Base-by-base conservation (phyloP, 2,113 vertebrate genomes). In the Equus przewalskii region DNA sequence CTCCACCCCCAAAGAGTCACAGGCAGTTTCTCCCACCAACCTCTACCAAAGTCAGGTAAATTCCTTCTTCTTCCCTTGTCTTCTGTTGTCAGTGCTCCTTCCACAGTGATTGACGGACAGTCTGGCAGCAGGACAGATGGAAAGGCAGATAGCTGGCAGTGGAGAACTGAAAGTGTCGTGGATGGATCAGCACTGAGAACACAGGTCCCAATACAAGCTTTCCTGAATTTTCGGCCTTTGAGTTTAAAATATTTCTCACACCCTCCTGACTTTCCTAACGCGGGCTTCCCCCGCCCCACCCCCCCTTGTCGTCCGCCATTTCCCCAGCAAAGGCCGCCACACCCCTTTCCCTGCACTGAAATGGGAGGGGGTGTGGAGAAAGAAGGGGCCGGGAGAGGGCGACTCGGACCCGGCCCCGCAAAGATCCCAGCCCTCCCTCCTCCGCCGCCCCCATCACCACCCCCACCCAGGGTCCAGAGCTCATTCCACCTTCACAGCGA, bases 311-410 rank as follows among this genome's bases (percentile, higher is more conserved):
- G 33, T 96, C 97, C 96, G 96, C 97, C 98, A 98, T 98, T 98
- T 98, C 97, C 96, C 92, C 89, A 96, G 97, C 95, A 97, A 96
- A 97, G 79, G 94, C 97, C 83, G 96, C 98, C 97, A 98, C 98
- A 97, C 98, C 97, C 97, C 98, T 98, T 98, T 97, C 89, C 93
- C 89, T 97, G 97, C 93, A 64, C 91, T 24, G 96, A 96, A 94
- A 96, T 89, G 93, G 96, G 97, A 94, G 93, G 84, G 96, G 97
- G 95, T 96, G 85, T 97, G 95, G 62, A 97, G 82, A 96, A 81
- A 69, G 92, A 94, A 93, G 78, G 93, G 89, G 65, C 97, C 96
- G 14, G 93, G 96, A 98, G 93, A 82, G 98, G 93, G 97, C 95
- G 89, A 96, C 96, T 96, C 0, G 69, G 82, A 89, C 97, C 58